Conservation (phyloP, 1,140 invertebrate species). For the Ctenoplectra terminalis region DNA sequence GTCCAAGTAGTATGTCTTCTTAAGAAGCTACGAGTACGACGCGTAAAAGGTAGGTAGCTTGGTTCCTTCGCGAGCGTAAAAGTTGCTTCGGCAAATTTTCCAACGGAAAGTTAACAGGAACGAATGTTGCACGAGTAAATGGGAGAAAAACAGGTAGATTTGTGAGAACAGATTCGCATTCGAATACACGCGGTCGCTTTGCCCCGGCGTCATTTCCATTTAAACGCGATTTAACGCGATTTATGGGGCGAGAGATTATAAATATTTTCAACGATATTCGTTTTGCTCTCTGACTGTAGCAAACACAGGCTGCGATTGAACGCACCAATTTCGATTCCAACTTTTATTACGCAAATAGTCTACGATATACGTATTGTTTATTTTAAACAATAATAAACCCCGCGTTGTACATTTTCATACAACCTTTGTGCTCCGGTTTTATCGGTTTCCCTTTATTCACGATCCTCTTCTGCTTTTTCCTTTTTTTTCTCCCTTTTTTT, state of each 20-base stretch:
- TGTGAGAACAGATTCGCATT: constrained; percentile 5
- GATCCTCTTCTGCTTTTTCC: too few relatives aligned
- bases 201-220: background rate
- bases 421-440: background rate
- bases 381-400: background rate
- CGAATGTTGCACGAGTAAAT: background rate
- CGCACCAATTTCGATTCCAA: background rate
- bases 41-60: background rate
- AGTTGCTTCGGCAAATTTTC: background rate
- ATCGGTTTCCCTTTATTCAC: background rate
- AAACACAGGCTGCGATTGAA: background rate
- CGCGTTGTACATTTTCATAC: background rate
- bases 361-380: background rate
- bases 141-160: background rate
- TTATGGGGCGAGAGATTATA: background rate
- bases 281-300: background rate
- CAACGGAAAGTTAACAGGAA: background rate
- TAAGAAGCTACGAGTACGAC: background rate
- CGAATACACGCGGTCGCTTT: background rate
- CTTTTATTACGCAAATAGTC: constrained; percentile 9
- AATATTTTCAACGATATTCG: background rate
- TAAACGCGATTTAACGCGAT: constrained; percentile 21
- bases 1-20: background rate
- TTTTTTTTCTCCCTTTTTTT: background rate
- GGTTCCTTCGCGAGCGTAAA: background rate